Percentiles rank a stretch among this genome's conserved stretches.
These are phyloP conservation scores for Bombus huntii DNA, from an alignment of 1,140 invertebrate genomes.

Conservation along the genomic window DNA sequence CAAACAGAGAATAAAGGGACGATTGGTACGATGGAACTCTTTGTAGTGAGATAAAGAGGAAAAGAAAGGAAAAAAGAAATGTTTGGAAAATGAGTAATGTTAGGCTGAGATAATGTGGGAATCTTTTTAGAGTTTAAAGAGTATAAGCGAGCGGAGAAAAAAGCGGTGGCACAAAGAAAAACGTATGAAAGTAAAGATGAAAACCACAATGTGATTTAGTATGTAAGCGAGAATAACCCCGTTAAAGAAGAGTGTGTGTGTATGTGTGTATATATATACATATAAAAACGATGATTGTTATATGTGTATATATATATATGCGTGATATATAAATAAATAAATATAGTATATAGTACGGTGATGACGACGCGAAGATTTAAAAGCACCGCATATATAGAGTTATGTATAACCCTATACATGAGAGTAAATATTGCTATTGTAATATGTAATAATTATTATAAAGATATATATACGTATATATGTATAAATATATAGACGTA, in stretches of 20 bases:
- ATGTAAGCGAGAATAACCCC: slow-evolving; percentile 77
- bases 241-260: slow-evolving; percentile 64
- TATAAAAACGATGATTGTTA: not conserved
- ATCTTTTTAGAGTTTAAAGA: not conserved
- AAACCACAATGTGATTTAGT: slow-evolving; percentile 81
- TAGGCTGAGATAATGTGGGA: not conserved
- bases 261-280: not conserved
- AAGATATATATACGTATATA: slow-evolving; percentile 64
- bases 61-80: not conserved
- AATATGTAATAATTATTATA: slow-evolving; percentile 67
- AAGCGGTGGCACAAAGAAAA: slow-evolving; percentile 67
- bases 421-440: slow-evolving; percentile 70
- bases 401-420: slow-evolving; percentile 64
- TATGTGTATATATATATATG: slow-evolving; percentile 40
- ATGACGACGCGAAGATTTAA: slow-evolving; percentile 36
- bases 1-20: too few relatives aligned
- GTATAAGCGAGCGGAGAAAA: slow-evolving; percentile 39
- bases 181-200: slow-evolving; percentile 76
- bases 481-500: slow-evolving; percentile 64
- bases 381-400: slow-evolving; percentile 54
- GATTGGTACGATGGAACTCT: not conserved
- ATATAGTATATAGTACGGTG: slow-evolving; percentile 41
- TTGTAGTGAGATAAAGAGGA: not conserved
- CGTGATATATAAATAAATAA: slow-evolving; percentile 14
- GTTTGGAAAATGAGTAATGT: not conserved